phyloP scores from a whole-genome alignment of 2,888 invertebrate genomes.

The Aphidius colemani region DNA sequence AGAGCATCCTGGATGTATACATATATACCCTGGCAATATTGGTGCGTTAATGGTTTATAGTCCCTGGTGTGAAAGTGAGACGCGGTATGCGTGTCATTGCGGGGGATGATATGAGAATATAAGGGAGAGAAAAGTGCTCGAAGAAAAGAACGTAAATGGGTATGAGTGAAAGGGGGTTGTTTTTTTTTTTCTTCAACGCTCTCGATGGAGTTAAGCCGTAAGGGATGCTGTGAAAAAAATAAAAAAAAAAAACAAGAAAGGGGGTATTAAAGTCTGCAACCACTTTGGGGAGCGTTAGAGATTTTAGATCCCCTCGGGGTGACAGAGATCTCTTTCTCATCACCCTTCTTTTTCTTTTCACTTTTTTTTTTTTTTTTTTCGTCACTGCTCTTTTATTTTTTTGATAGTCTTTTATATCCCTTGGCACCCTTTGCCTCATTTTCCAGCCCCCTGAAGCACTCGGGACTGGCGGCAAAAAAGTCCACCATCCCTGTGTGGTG shows the following conservation, averaged over 20 bases:
- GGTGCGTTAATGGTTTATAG: conserved; percentile 57
- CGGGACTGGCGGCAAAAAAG: too few species aligned
- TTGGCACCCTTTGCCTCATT: conserved; percentile 37
- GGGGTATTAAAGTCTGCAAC: conserved; percentile 55
- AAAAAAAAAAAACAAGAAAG: too few species aligned
- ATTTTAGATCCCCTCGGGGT: conserved; percentile 57
- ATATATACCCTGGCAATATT: conserved; percentile 42
- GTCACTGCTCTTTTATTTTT: conserved; percentile 25
- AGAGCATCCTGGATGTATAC: conserved; percentile 24
- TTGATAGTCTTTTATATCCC: conserved; percentile 28
- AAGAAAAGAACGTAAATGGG: conserved; percentile 22
- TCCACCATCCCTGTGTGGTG: conserved; percentile 26
- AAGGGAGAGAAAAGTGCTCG: conserved; percentile 18
- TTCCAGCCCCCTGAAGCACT: conserved; percentile 7
- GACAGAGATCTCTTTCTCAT: conserved; percentile 38
- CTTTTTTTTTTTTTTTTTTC: conserved; percentile 32
- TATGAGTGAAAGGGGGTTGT: conserved; percentile 24
- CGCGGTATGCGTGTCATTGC: conserved; percentile 54
- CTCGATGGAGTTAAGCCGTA: conserved; percentile 51
- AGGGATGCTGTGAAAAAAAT: conserved; percentile 56
- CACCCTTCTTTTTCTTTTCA: conserved; percentile 31
- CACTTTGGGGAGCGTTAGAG: conserved; percentile 60
- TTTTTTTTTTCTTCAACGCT: conserved; percentile 28
- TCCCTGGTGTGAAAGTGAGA: conserved; percentile 58
- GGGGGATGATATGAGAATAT: conserved; percentile 28